Evolutionary conservation across 2,888 invertebrate species (phyloP), one percentile per base, ranked within the genome.

Genomic region (Lasioglossum calceatum): DNA sequence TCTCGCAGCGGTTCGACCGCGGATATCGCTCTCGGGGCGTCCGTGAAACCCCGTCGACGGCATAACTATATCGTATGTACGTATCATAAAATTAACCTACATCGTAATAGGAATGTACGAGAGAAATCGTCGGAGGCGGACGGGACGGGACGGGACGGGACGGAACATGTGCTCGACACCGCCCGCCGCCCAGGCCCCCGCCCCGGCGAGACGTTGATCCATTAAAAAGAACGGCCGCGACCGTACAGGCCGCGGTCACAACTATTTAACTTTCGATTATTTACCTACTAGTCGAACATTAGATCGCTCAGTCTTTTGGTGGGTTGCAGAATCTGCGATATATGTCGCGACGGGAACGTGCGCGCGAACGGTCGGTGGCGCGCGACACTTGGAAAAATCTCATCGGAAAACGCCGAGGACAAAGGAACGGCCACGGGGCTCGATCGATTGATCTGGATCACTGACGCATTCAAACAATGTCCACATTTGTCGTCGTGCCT

Each of bases 291-390:
- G 89, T 92, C 90, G 91, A 91, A 90, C 88, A 91, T 77, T 91
- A n/a, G 84, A 86, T 85, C 89, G 85, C 88, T 94, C 94, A 94
- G 94, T 94, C 94, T 94, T 94, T 93, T 90, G 88, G 87, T 91
- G 88, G 93, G 92, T 93, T 91, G 92, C 90, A 90, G 76, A 67
- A 92, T 91, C 84, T 87, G 90, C 92, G 87, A 91, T 87, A 80
- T 70, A 70, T 70, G 23, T 84, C 72, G 86, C 82, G 82, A 81
- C 79, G 79, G 42, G 87, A 87, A 81, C 82, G 77, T 79, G 39
- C 42, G 78, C 73, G 73, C 47, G 73, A 39, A 70, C 70, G 76
- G 54, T 79, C 84, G 79, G 67, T 72, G 77, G 32, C 50, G 71
- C 23, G 16, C 54, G 36, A 77, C 42, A 27, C 58, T n/a, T 36